Percentiles rank a stretch among this genome's conserved stretches.
These are phyloP conservation scores for Meloe dianella DNA, from an alignment of 2,888 invertebrate species.

Conservation along the genomic window DNA sequence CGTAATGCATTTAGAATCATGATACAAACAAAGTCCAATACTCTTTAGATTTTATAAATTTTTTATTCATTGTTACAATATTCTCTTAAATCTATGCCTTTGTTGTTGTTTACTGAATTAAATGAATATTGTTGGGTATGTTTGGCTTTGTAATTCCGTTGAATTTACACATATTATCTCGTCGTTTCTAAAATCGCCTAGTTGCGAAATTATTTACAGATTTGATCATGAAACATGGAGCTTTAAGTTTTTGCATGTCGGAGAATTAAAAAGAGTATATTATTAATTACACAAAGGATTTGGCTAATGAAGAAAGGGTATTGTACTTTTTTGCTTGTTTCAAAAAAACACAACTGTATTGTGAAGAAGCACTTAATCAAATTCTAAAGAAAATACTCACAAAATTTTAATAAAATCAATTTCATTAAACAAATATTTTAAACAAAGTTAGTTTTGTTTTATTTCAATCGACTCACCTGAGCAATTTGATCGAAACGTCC, in stretches of 20 bases:
- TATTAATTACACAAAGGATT: too few relatives aligned
- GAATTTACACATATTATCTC: not conserved
- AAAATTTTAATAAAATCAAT: not conserved
- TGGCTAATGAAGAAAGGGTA: too few relatives aligned
- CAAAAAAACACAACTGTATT: too few relatives aligned
- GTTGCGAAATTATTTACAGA: not conserved
- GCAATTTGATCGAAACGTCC: constrained; percentile 97
- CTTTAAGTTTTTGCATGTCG: not conserved
- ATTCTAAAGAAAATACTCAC: not conserved
- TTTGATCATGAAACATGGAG: not conserved
- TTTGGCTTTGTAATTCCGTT: constrained; percentile 25
- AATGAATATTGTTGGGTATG: constrained; percentile 23
- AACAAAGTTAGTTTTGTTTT: not conserved
- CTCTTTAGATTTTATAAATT: not conserved
- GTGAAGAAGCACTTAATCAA: too few relatives aligned
- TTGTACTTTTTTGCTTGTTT: too few relatives aligned
- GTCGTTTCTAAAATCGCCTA: not conserved
- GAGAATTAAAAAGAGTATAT: too few relatives aligned
- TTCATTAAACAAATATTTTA: not conserved
- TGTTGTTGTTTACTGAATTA: not conserved
- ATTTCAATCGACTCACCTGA: constrained; percentile 69
- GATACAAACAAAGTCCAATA: too few relatives aligned
- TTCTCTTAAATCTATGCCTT: too few relatives aligned
- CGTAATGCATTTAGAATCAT: too few relatives aligned
- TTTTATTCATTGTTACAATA: not conserved